These are phyloP conservation scores for Drepana falcataria DNA, from an alignment of 2,888 invertebrate species.

Conservation along the genomic window DNA sequence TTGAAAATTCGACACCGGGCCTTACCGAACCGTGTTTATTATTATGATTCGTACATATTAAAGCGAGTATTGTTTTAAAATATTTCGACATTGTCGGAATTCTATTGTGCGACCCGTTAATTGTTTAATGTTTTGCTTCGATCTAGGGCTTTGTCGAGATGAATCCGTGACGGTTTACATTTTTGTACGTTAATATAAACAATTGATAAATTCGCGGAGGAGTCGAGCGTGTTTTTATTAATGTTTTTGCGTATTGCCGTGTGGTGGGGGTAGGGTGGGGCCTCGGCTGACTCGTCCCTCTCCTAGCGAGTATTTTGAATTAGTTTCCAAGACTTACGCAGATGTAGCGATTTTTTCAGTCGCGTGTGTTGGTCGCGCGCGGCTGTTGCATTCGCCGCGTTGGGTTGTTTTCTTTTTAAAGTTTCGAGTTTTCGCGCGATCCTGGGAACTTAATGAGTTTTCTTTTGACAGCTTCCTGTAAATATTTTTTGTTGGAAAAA, in stretches of 20 bases:
- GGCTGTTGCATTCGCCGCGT: constrained; percentile 51
- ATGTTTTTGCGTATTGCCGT: constrained; percentile 70
- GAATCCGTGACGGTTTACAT: constrained; percentile 54
- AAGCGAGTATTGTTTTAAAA: constrained; percentile 66
- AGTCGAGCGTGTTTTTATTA: constrained; percentile 72
- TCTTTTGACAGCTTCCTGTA: constrained; percentile 45
- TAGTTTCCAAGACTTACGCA: constrained; percentile 77
- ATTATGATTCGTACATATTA: constrained; percentile 63
- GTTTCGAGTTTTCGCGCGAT: constrained; percentile 49
- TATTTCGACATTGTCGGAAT: constrained; percentile 68
- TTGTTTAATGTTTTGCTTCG: constrained; percentile 60
- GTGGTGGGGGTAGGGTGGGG: constrained; percentile 75
- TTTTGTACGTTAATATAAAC: constrained; percentile 64
- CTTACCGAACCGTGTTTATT: constrained; percentile 57
- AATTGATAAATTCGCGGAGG: constrained; percentile 72
- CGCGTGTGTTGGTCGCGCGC: constrained; percentile 73
- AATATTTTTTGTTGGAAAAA: constrained; percentile 25
- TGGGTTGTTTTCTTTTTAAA: constrained; percentile 39
- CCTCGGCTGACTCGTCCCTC: constrained; percentile 72
- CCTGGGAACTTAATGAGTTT: constrained; percentile 31
- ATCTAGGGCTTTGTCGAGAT: constrained; percentile 58
- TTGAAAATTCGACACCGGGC: constrained; percentile 49
- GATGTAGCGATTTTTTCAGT: constrained; percentile 77
- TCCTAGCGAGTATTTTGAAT: constrained; percentile 77
- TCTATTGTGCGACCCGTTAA: constrained; percentile 63